Conservation (phyloP, 2,888 invertebrate species). For the Dicyrtomina minuta region DNA sequence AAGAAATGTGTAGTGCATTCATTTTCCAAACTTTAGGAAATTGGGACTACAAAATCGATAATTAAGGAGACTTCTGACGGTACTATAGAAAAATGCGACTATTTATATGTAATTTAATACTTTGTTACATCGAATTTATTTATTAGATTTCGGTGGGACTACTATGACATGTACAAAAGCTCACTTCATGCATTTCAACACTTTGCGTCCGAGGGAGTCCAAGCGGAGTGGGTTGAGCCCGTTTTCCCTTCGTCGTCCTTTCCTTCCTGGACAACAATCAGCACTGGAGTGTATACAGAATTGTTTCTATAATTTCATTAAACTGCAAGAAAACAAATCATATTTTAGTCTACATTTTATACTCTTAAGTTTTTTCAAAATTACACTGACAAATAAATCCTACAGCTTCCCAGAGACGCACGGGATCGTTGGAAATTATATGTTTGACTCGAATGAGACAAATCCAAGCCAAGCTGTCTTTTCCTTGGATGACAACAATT, state of each 20-base stretch:
- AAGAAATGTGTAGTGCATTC: no score
- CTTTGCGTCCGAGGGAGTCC: conserved; percentile 54
- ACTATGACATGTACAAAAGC: conserved; percentile 47
- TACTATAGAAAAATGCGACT: no score
- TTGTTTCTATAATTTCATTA: conserved; percentile 56
- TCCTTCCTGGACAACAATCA: conserved; percentile 55
- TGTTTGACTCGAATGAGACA: conserved; percentile 54
- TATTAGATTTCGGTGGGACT: conserved; percentile 53
- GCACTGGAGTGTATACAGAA: conserved; percentile 55
- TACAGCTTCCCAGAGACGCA: conserved; percentile 53
- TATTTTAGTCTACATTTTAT: conserved; percentile 53
- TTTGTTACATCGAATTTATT: no score
- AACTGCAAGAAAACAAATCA: no score
- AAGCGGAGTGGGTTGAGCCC: conserved; percentile 54
- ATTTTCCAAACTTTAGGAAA: no score
- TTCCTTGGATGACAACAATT: conserved; percentile 40
- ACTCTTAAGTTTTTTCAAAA: no score
- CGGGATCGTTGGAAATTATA: conserved; percentile 56
- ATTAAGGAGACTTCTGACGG: no score
- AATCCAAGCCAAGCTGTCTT: conserved; percentile 28
- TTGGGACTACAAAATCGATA: no score
- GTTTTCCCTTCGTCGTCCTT: conserved; percentile 54
- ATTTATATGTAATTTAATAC: no score
- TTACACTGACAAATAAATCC: no score
- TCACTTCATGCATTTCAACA: conserved; percentile 46